These are phyloP conservation scores for Euphonia xanthogaster DNA, from an alignment of 2,797 vertebrate genomes.

Conservation along the genomic window DNA sequence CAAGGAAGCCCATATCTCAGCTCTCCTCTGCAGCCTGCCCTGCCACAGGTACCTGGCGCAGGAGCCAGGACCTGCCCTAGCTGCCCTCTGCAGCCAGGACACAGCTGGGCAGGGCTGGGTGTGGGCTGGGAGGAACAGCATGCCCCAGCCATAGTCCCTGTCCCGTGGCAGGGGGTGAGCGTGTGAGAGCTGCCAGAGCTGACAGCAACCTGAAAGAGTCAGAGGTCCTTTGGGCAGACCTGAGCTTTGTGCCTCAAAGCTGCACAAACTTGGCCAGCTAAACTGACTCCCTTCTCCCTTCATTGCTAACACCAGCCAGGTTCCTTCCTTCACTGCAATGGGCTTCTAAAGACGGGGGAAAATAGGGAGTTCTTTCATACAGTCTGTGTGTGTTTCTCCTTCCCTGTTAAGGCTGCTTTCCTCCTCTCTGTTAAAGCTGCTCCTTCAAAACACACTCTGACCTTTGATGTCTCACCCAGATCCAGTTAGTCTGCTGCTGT, in stretches of 20 bases:
- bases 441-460: background rate
- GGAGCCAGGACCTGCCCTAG: background rate
- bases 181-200: background rate
- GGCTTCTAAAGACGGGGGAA: accelerated
- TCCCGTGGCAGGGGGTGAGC: accelerated
- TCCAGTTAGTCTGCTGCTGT: background rate
- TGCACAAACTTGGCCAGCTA: background rate
- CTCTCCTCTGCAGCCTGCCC: background rate
- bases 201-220: background rate
- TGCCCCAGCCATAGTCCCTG: background rate
- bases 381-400: background rate
- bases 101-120: background rate
- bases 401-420: background rate
- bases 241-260: background rate
- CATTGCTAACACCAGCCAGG: background rate
- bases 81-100: background rate
- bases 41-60: background rate
- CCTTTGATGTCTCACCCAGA: background rate
- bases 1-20: background rate
- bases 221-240: background rate
- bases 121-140: background rate
- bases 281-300: background rate
- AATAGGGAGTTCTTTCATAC: background rate
- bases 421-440: background rate
- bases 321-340: background rate